phyloP scores from a whole-genome alignment of 2,797 vertebrate species.

The Eleutherodactylus coqui region DNA sequence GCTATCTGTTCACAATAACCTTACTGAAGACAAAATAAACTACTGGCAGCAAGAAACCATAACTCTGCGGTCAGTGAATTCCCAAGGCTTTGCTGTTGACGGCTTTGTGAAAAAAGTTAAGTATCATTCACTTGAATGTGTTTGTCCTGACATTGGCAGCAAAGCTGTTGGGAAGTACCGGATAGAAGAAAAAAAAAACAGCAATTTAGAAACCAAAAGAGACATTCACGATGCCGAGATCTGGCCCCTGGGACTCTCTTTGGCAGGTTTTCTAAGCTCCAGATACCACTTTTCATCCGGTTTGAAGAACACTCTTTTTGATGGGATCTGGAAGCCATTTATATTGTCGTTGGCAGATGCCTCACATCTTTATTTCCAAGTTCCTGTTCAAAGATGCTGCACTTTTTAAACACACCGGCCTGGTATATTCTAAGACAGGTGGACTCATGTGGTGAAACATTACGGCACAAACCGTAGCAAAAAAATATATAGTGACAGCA shows the following conservation, averaged over 20 bases:
- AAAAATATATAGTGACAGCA: too few species aligned
- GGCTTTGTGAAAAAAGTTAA: background rate
- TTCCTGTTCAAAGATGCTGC: background rate
- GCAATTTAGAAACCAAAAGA: constrained; percentile 22
- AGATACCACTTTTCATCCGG: constrained; percentile 13
- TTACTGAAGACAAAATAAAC: background rate
- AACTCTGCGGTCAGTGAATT: background rate
- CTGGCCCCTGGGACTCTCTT: background rate
- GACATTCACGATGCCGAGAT: background rate
- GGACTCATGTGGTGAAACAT: background rate
- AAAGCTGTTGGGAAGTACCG: background rate
- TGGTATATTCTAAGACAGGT: background rate
- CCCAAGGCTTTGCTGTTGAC: background rate
- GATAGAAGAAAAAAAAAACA: background rate
- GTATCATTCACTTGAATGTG: background rate
- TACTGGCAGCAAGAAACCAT: background rate
- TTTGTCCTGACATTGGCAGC: constrained; percentile 5
- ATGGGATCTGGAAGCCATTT: constrained; percentile 18
- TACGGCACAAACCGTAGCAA: background rate
- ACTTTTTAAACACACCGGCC: background rate
- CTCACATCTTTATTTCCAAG: background rate
- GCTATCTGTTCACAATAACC: background rate
- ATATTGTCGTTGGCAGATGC: background rate
- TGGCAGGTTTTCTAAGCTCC: constrained; percentile 4
- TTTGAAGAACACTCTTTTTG: constrained; percentile 18